Conservation (phyloP, 2,888 invertebrate genomes). For the Chrysomela aeneicollis region DNA sequence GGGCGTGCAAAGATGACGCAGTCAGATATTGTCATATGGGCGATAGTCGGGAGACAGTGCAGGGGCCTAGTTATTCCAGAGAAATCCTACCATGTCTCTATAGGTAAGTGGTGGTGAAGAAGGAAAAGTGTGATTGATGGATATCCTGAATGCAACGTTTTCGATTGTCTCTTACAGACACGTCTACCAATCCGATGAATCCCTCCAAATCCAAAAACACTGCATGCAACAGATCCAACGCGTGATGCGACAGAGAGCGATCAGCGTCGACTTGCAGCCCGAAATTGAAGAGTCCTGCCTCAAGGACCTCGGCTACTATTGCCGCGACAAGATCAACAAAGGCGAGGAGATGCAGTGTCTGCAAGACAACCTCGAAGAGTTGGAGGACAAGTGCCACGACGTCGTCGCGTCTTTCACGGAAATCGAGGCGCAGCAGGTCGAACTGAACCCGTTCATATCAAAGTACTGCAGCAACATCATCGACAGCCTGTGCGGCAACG, state of each 20-base stretch:
- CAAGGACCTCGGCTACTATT: slow-evolving; percentile 82
- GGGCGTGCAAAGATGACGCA: slow-evolving; percentile 89
- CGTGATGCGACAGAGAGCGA: slow-evolving; percentile 92
- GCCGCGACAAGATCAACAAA: slow-evolving; percentile 84
- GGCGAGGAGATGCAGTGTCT: slow-evolving; percentile 94
- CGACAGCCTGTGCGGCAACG: slow-evolving; percentile 77
- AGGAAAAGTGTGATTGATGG: too few relatives aligned
- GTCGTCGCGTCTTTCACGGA: slow-evolving; percentile 87
- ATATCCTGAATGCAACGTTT: too few relatives aligned
- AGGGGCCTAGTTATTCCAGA: slow-evolving; percentile 80
- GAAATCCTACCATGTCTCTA: slow-evolving; percentile 92
- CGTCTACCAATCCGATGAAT: slow-evolving; percentile 27
- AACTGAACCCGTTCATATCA: slow-evolving; percentile 88
- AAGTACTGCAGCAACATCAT: slow-evolving; percentile 83
- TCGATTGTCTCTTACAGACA: too few relatives aligned
- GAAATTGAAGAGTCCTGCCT: slow-evolving; percentile 93
- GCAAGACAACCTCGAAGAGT: slow-evolving; percentile 81
- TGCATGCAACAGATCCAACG: slow-evolving; percentile 84
- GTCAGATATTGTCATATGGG: slow-evolving; percentile 81
- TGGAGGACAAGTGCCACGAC: slow-evolving; percentile 73
- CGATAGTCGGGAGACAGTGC: slow-evolving; percentile 74
- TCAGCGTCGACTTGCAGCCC: slow-evolving; percentile 91
- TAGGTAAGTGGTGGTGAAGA: slow-evolving; percentile 60
- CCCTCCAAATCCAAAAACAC: slow-evolving; percentile 65
- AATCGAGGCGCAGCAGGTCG: slow-evolving; percentile 86